Base-by-base conservation (phyloP, 2,888 invertebrate species). In the Eumacrocentrus americanus region DNA sequence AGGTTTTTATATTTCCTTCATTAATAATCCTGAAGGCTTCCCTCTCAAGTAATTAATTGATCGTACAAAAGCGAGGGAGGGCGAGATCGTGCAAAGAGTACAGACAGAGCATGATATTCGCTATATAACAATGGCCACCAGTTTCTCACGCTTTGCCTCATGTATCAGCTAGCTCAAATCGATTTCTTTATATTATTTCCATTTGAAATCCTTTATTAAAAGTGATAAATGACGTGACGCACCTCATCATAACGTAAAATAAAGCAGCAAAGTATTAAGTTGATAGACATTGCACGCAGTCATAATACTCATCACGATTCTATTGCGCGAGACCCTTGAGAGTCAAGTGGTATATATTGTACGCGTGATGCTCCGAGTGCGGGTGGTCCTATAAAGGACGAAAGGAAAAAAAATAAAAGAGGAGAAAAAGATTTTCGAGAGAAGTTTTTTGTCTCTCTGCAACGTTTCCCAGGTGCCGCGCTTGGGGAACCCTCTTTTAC, bases 191-290 rank as follows among this genome's bases (percentile, higher is more conserved):
- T n/a, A n/a, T n/a, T n/a, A n/a, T 23, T 25, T 48, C 23, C 25
- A 48, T 14, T 44, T 44, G 16, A 54, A 54, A 34, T n/a, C 35
- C 22, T 44, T 46, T 46, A 35, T 54, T 54, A 46, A 35, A 58
- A 52, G 37, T 53, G 46, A 53, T 52, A 53, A 58, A 58, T 58
- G 46, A n/a, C n/a, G n/a, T n/a, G n/a, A n/a, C n/a, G n/a, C n/a
- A n/a, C n/a, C n/a, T n/a, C n/a, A n/a, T 37, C 14, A 4, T 9
- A n/a, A 22, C n/a, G 11, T 25, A 46, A 16, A 48, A 48, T 23
- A 12, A 20, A 29, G 7, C 20, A 6, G 23, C 6, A 40, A 50
- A 61, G 57, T 61, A 57, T 57, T 40, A 61, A 57, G 40, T n/a
- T n/a, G n/a, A n/a, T 56, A 51, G 37, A 16, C 51, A 51, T 56